These are phyloP conservation scores for Cephonodes hylas DNA, from an alignment of 2,888 invertebrate species.

Conservation along the genomic window DNA sequence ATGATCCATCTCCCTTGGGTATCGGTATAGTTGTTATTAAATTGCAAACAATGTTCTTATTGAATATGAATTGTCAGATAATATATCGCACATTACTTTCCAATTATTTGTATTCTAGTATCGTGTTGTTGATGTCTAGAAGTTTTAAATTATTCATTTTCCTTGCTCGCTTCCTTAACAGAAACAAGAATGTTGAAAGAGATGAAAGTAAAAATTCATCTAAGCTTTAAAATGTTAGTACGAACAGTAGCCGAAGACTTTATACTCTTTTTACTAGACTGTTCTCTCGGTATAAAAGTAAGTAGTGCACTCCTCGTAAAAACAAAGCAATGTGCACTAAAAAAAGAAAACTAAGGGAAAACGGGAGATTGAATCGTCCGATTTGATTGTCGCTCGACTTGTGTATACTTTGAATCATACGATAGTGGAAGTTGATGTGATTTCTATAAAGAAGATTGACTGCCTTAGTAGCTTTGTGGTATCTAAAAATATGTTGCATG, in stretches of 20 bases:
- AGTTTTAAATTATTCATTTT: no score
- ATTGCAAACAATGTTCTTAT: not conserved
- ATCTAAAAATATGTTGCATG: no score
- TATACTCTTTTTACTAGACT: not conserved
- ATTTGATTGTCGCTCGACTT: not conserved
- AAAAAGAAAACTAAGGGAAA: not conserved
- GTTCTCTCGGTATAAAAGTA: not conserved
- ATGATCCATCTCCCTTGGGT: not conserved
- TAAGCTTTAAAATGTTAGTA: not conserved
- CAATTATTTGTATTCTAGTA: no score
- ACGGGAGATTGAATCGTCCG: not conserved
- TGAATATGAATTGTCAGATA: no score
- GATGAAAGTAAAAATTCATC: not conserved
- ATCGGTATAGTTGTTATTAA: slow-evolving; percentile 1
- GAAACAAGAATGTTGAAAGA: not conserved
- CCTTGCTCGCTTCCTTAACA: no score
- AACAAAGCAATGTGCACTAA: not conserved
- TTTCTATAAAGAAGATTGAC: not conserved
- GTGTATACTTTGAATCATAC: not conserved
- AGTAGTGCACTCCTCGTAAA: not conserved
- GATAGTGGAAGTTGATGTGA: no score
- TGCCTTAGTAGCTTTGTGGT: no score
- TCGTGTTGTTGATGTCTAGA: no score
- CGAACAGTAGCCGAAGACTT: not conserved
- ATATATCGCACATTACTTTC: no score